phyloP scores from a whole-genome alignment of 2,888 invertebrate genomes.

The Cerceris rybyensis region DNA sequence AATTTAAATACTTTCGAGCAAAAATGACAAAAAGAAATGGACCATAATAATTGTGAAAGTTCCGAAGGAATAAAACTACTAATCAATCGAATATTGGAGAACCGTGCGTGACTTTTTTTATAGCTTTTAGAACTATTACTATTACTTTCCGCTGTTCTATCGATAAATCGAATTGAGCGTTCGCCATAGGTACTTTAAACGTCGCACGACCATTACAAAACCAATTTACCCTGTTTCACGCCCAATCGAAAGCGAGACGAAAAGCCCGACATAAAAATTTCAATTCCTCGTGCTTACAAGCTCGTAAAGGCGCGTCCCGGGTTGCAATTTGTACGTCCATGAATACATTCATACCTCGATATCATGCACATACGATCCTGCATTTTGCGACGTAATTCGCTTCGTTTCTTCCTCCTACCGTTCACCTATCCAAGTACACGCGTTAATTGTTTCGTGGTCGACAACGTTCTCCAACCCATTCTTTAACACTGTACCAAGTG shows the following conservation, averaged over 20 bases:
- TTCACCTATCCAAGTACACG: slow-evolving; percentile 11
- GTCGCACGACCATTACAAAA: slow-evolving; percentile 43
- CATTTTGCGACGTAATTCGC: slow-evolving; percentile 20
- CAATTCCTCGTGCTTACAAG: slow-evolving; percentile 36
- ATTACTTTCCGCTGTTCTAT: slow-evolving; percentile 38
- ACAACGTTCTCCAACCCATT: slow-evolving; percentile 13
- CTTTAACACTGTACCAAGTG: slow-evolving; percentile 25
- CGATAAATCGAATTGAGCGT: slow-evolving; percentile 42
- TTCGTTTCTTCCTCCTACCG: slow-evolving; percentile 28
- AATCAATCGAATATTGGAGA: slow-evolving; percentile 14
- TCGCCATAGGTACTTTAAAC: slow-evolving; percentile 27
- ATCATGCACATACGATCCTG: slow-evolving; percentile 9
- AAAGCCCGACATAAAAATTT: slow-evolving; percentile 35
- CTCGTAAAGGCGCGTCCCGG: slow-evolving; percentile 24
- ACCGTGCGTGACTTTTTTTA: neutral
- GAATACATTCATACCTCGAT: slow-evolving; percentile 28
- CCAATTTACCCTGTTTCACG: slow-evolving; percentile 48
- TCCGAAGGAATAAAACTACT: neutral
- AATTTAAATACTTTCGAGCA: too few relatives aligned
- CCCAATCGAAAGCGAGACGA: slow-evolving; percentile 40
- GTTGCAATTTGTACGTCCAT: slow-evolving; percentile 9
- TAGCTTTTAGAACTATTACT: slow-evolving; percentile 5
- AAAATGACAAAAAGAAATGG: too few relatives aligned
- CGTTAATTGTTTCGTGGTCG: slow-evolving; percentile 44
- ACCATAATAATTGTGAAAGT: too few relatives aligned